These are phyloP conservation scores for Polia nebulosa DNA, from an alignment of 2,888 invertebrate genomes.

Conservation along the genomic window DNA sequence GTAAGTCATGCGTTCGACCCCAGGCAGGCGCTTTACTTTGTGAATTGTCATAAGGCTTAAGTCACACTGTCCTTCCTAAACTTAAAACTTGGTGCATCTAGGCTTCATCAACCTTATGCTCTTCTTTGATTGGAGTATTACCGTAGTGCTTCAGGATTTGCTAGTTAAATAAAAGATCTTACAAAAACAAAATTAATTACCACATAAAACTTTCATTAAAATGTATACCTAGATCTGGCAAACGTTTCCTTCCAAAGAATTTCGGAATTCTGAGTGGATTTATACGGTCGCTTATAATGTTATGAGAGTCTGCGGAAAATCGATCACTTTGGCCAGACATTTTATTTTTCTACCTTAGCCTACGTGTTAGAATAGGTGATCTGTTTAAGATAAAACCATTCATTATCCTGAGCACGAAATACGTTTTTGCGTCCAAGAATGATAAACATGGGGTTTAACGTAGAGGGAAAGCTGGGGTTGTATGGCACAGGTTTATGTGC, in stretches of 20 bases:
- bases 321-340: slow-evolving; percentile 58
- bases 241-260: slow-evolving; percentile 58
- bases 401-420: slow-evolving; percentile 65
- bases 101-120: too few relatives aligned
- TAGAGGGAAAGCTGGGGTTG: slow-evolving; percentile 68
- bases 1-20: too few relatives aligned
- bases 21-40: too few relatives aligned
- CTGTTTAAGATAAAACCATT: slow-evolving; percentile 70
- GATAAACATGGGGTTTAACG: slow-evolving; percentile 77
- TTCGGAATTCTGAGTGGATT: slow-evolving; percentile 61
- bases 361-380: slow-evolving; percentile 67
- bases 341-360: slow-evolving; percentile 60
- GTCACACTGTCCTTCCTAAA: too few relatives aligned
- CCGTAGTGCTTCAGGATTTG: background rate
- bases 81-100: too few relatives aligned
- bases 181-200: slow-evolving; percentile 31
- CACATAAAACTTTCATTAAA: slow-evolving; percentile 43
- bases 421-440: slow-evolving; percentile 64
- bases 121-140: too few relatives aligned
- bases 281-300: slow-evolving; percentile 61
- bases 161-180: slow-evolving; percentile 10
- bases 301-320: slow-evolving; percentile 61
- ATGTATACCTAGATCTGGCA: slow-evolving; percentile 45
- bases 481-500: slow-evolving; percentile 72
- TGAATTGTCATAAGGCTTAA: too few relatives aligned